Evolutionary conservation across 1,140 invertebrate genomes (phyloP).

Genomic region (Penaeus vannamei): DNA sequence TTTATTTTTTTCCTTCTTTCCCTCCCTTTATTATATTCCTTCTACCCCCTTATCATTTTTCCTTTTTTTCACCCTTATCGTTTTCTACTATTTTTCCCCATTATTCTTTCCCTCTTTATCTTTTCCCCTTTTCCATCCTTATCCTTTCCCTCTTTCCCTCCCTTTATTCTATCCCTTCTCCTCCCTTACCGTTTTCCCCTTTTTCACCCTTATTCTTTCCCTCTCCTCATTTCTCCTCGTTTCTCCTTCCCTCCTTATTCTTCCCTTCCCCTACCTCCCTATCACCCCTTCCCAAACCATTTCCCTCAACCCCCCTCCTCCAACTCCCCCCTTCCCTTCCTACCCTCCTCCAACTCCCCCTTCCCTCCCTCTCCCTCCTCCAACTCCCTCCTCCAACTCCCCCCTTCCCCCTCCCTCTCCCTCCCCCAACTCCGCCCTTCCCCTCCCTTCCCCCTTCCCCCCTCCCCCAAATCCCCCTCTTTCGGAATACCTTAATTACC

Average conservation of each 20-base stretch:
- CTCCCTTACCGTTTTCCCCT: not conserved
- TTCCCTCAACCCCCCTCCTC: not conserved
- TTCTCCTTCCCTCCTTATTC: not conserved
- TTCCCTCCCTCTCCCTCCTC: not conserved
- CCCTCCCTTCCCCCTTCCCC: not conserved
- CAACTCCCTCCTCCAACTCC: not conserved
- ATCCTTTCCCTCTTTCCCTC: not conserved
- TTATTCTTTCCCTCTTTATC: not conserved
- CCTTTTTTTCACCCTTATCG: not conserved
- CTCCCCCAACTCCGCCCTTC: not conserved
- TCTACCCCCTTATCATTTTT: too few species aligned
- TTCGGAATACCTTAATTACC: constrained; percentile 11
- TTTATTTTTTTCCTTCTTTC: not conserved
- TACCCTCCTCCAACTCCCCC: not conserved
- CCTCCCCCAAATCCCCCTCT: not conserved
- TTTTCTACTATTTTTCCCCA: not conserved
- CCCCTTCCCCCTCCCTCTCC: not conserved
- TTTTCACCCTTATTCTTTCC: not conserved
- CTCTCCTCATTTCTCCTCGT: not conserved
- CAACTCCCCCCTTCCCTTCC: not conserved
- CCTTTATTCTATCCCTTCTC: not conserved
- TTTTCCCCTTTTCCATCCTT: not conserved
- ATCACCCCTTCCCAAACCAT: not conserved
- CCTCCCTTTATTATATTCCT: not conserved
- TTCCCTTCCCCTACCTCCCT: not conserved